These are phyloP conservation scores for Cenopis cana DNA, from an alignment of 2,888 invertebrate species.

Conservation along the genomic window DNA sequence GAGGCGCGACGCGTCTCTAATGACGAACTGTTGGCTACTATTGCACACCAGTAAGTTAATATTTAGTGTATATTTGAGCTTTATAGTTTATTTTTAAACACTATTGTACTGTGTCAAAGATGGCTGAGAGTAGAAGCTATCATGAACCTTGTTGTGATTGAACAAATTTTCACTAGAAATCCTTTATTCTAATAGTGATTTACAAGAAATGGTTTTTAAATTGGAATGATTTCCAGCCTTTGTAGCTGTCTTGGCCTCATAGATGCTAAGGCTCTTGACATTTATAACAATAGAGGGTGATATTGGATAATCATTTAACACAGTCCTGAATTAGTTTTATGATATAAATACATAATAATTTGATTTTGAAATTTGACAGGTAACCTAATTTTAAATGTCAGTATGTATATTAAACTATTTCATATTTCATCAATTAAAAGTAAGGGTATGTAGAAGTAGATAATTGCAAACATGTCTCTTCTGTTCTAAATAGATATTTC, in stretches of 20 bases:
- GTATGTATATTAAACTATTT: slow-evolving; percentile 23
- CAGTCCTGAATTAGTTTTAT: slow-evolving; percentile 15
- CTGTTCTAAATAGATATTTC: not conserved
- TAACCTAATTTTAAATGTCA: slow-evolving; percentile 44
- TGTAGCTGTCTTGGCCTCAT: slow-evolving; percentile 54
- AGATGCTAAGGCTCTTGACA: slow-evolving; percentile 54
- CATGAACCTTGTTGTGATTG: slow-evolving; percentile 49
- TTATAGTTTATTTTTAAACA: slow-evolving; percentile 76
- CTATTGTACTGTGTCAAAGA: slow-evolving; percentile 71
- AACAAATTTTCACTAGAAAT: slow-evolving; percentile 45
- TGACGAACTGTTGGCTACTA: slow-evolving; percentile 94
- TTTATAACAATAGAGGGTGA: slow-evolving; percentile 36
- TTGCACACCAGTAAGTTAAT: slow-evolving; percentile 93
- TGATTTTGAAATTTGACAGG: slow-evolving; percentile 42
- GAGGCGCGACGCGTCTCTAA: slow-evolving; percentile 96
- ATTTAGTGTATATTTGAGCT: slow-evolving; percentile 57
- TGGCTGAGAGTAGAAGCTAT: slow-evolving; percentile 68
- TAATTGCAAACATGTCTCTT: not conserved
- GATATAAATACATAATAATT: slow-evolving; percentile 36
- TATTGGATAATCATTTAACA: slow-evolving; percentile 14
- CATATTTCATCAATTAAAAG: slow-evolving; percentile 13
- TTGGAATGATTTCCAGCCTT: slow-evolving; percentile 38
- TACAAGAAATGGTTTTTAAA: slow-evolving; percentile 16
- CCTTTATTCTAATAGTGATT: slow-evolving; percentile 34
- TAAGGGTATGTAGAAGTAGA: not conserved